Base-by-base conservation (phyloP, 2,113 vertebrate genomes). In the Lagopus leucura region DNA sequence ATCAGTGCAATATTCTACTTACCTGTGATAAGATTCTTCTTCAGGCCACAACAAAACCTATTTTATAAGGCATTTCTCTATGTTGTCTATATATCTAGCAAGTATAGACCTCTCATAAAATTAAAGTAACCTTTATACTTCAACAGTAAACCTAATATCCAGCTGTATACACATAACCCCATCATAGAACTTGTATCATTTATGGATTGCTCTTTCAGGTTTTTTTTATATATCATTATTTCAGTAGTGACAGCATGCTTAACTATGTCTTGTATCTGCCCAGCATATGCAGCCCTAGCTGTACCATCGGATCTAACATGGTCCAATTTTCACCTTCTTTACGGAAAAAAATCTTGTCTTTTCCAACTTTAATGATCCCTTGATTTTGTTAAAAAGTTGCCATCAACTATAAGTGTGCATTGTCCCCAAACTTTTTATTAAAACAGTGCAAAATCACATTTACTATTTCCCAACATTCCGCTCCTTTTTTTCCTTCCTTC, bases 1-100 rank as follows among this genome's bases (percentile, higher is more conserved):
- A 92, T 94, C 79, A 87, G 67, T 77, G 72, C 64, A 89, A 82
- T 90, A 77, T 77, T 82, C 89, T 64, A 63, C 66, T 77, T 82
- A 84, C 54, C 61, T 82, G 63, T 86, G 89, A 90, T 78, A 91
- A 92, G 84, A 47, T 86, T 67, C 75, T 47, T 65, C 81, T 85
- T 71, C 60, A 50, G 75, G 91, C 64, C 50, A 21, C 25, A 94
- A 86, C 57, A 88, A 90, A 90, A 60, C 17, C 20, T 25, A 65
- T 60, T 90, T 78, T 72, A 75, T 69, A 86, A 69, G 43, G 38
- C 25, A 71, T 91, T 88, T 91, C 89, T 93, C 10, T 4, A 20
- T 3, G 1, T 24, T 85, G 42, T 34, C 47, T 83, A 60, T 54
- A 42, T 63, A 88, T 77, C 72, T 74, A 80, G 66, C 18, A 89